These are phyloP conservation scores for Ennomos fuscantarius DNA, from an alignment of 2,888 invertebrate species.

Conservation along the genomic window DNA sequence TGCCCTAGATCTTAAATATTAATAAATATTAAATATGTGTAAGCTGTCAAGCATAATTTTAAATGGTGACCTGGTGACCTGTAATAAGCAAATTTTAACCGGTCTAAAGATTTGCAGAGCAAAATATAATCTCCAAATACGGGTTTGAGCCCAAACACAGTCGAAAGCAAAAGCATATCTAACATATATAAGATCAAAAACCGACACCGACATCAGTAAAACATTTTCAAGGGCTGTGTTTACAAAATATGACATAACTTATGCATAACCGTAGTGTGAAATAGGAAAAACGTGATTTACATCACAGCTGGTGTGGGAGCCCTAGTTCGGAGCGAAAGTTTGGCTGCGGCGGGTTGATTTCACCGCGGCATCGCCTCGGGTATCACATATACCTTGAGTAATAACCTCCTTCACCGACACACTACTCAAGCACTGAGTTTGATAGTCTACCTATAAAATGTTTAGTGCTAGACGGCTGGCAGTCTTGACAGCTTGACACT, in stretches of 20 bases:
- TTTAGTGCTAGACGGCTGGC: neutral
- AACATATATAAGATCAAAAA: neutral
- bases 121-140: too few species aligned
- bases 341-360: constrained; percentile 42
- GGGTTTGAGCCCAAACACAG: too few species aligned
- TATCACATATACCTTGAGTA: constrained; percentile 22
- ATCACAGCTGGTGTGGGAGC: constrained; percentile 40
- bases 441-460: neutral
- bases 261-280: constrained; percentile 37
- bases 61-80: too few species aligned
- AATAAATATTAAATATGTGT: too few species aligned
- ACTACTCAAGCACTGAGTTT: constrained; percentile 8
- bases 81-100: too few species aligned
- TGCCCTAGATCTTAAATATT: too few species aligned
- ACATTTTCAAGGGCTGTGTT: constrained; percentile 1
- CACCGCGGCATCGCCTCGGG: constrained; percentile 38
- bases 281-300: constrained; percentile 50
- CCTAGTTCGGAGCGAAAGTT: constrained; percentile 52
- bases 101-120: too few species aligned
- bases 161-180: too few species aligned
- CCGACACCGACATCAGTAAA: neutral
- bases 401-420: constrained; percentile 35
- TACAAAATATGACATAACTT: constrained; percentile 49
- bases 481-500: neutral
- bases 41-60: too few species aligned